Conservation (phyloP, 2,113 vertebrate genomes). For the Cyphomyrus plagiostoma region DNA sequence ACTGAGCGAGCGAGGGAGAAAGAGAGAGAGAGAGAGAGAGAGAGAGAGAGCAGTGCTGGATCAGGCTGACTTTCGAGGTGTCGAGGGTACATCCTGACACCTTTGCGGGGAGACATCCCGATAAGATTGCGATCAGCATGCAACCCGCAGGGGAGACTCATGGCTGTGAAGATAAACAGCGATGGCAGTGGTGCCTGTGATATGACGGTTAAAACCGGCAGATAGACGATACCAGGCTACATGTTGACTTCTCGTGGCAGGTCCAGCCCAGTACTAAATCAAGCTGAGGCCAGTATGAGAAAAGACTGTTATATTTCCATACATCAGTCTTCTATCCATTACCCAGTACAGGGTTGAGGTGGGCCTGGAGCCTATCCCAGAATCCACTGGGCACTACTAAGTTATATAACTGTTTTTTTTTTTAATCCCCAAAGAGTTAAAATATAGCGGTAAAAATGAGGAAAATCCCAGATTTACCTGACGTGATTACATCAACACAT, state of each 20-base stretch:
- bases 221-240: not conserved
- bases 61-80: conserved; percentile 32
- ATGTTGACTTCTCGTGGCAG: not conserved
- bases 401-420: not conserved
- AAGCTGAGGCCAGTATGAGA: not conserved
- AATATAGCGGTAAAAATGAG: not conserved
- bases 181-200: not conserved
- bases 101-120: conserved; percentile 9
- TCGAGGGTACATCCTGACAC: conserved; percentile 23
- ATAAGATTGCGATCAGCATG: conserved; percentile 25
- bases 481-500: not conserved
- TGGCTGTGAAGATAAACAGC: not conserved
- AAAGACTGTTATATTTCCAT: not conserved
- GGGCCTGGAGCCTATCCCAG: not conserved
- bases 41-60: conserved; percentile 29
- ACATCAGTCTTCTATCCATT: not conserved
- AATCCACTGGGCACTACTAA: not conserved
- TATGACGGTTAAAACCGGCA: not conserved
- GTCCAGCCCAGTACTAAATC: not conserved
- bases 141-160: conserved; percentile 3
- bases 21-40: not conserved
- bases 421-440: not conserved
- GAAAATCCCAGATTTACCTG: not conserved
- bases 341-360: not conserved
- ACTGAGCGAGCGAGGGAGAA: not conserved